A percentile compares a stretch with the other conserved stretches of the same genome.
phyloP scores from a whole-genome alignment of 53 echinoderm and acorn worm genomes.

The Crossaster papposus region DNA sequence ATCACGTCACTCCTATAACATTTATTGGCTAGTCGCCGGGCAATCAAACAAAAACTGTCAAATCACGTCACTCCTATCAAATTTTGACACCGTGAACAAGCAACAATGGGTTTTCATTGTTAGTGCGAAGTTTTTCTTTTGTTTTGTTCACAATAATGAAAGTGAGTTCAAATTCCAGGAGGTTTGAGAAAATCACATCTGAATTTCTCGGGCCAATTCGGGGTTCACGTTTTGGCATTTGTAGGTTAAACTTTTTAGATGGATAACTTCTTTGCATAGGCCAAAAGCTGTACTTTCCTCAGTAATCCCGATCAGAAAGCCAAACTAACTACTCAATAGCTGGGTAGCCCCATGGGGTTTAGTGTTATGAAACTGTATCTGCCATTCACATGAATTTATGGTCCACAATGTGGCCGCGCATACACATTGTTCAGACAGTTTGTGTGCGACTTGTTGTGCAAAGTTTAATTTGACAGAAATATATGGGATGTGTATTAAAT shows the following conservation, averaged over 20 bases:
- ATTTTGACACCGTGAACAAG: no score
- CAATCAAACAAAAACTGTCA: no score
- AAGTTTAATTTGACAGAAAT: no score
- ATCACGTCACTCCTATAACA: no score
- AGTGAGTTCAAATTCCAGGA: background rate
- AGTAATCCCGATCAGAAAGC: background rate
- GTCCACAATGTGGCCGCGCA: background rate
- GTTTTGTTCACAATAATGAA: no score
- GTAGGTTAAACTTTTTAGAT: background rate
- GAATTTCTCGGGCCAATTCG: background rate
- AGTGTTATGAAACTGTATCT: slow-evolving; percentile 11
- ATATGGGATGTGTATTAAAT: no score
- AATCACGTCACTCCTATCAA: no score
- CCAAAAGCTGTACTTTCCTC: background rate
- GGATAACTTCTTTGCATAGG: background rate
- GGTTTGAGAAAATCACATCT: background rate
- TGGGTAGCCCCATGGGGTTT: slow-evolving; percentile 5
- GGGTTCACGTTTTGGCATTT: background rate
- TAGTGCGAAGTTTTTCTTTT: no score
- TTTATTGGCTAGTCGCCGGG: no score
- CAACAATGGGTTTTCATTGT: no score
- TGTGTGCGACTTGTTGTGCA: background rate
- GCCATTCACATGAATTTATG: background rate
- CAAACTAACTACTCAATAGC: background rate
- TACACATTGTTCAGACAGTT: background rate